Evolutionary conservation across 2,888 invertebrate genomes (phyloP), one percentile per base, ranked within the genome.

Genomic region (Clostera curtula): DNA sequence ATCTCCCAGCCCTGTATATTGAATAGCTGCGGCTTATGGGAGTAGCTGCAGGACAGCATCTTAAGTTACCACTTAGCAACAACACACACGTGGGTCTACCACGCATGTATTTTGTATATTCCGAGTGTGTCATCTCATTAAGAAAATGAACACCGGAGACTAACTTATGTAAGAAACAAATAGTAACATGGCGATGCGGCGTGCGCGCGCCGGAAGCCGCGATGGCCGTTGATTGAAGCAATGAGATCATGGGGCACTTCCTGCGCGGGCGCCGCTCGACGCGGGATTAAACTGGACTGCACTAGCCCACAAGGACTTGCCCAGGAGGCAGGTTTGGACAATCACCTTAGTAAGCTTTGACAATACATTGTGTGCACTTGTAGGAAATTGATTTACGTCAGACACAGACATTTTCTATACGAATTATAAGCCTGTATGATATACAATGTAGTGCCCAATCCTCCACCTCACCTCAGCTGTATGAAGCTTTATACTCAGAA

Each of bases 171-270:
- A 23, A 25, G n/a, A 14, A 10, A 8, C 3, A 9, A 7, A 15
- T 23, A 15, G 9, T 7, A 12, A 23, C 4, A 10, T 12, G 27
- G 29, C 26, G 34, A 34, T 38, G 32, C 37, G 9, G 15, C 12
- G 9, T 10, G 23, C 9, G n/a, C 10, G 23, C 23, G 15, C 23
- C 14, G 23, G 23, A 43, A 43, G 39, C 41, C 29, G 31, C 36
- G 37, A 34, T 36, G 27, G 28, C 30, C 39, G 24, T 34, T 43
- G 43, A 47, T 47, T 49, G 54, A 31, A 31, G 41, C 49, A 54
- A 52, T 55, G 52, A 47, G 35, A 44, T 56, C 51, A 52, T 56
- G 51, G 40, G 37, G 37, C 10, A 23, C 23, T 15, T 48, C 42
- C 47, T 40, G 45, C 33, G 34, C 21, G 23, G 29, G 30, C 29